Evolutionary conservation across 1,140 invertebrate genomes (phyloP), one percentile per base, ranked within the genome.

Genomic region (Drosophila sp.): DNA sequence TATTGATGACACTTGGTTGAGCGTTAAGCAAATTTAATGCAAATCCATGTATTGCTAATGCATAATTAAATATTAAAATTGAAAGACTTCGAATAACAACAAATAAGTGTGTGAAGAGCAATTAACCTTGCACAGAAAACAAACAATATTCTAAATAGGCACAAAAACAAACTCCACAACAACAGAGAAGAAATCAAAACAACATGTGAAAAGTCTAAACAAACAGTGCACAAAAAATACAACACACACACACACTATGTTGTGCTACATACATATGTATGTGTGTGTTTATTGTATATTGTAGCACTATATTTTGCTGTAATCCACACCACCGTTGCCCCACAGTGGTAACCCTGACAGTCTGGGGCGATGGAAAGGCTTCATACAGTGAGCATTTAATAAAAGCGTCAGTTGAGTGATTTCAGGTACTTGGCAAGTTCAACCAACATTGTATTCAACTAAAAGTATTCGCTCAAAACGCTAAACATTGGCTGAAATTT

Each of bases 201-300:
- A 83, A 84, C 79, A 77, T 80, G 74, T 77, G 56, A 80, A 80
- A 83, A 75, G 54, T 78, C 71, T 61, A 80, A 70, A 69, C 73
- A 84, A 86, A 80, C 46, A 67, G n/a, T 40, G 21, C 43, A 61
- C 36, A 40, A 48, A 70, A 58, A 74, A 25, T 13, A 34, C 34
- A 43, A 43, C 11, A 62, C 46, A 56, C 18, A 25, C 27, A 13
- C 48, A 40, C 46, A 21, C 21, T 21, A n/a, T n/a, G n/a, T n/a
- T n/a, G n/a, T 21, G 4, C 13, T 11, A 32, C 34, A 48, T 64
- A n/a, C 34, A 41, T 0, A 54, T 45, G 14, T 9, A n/a, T 36
- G 27, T 34, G 18, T 40, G 43, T 61, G n/a, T 36, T 5, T 53
- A 18, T 48, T 59, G 57, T 46, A 9, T 21, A 36, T 45, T 27